These are phyloP conservation scores for Chanos chanos DNA, from an alignment of 2,797 vertebrate species.

Conservation along the genomic window DNA sequence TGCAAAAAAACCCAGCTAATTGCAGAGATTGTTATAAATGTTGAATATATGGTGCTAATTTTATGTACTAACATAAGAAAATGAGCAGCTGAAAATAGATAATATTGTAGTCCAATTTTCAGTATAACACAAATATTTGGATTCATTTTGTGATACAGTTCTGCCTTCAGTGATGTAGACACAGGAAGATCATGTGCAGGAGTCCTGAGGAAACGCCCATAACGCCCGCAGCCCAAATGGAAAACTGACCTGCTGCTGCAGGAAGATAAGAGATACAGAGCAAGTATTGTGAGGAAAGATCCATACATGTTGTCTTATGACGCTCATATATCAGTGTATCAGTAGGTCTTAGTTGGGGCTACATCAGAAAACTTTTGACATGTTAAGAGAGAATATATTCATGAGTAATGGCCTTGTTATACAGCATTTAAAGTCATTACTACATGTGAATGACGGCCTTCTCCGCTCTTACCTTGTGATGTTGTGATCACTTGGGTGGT, in stretches of 20 bases:
- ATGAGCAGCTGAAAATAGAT: too few relatives aligned
- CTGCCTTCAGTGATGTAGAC: slow-evolving; percentile 33
- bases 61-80: too few relatives aligned
- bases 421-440: not conserved
- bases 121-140: too few relatives aligned
- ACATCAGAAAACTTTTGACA: not conserved
- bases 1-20: too few relatives aligned
- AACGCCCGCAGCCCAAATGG: slow-evolving; percentile 29
- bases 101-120: too few relatives aligned
- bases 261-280: not conserved
- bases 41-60: too few relatives aligned
- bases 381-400: not conserved
- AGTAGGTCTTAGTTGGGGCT: not conserved
- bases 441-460: too few relatives aligned
- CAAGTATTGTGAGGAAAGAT: not conserved
- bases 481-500: not conserved
- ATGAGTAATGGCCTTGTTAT: not conserved
- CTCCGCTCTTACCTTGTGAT: slow-evolving; percentile 55
- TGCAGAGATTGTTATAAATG: too few relatives aligned
- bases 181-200: slow-evolving; percentile 39
- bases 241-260: slow-evolving; percentile 49
- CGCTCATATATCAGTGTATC: not conserved
- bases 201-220: slow-evolving; percentile 40
- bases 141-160: too few relatives aligned
- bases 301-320: too few relatives aligned